Conservation (phyloP, 2,113 vertebrate genomes). For the Semnornis frantzii region DNA sequence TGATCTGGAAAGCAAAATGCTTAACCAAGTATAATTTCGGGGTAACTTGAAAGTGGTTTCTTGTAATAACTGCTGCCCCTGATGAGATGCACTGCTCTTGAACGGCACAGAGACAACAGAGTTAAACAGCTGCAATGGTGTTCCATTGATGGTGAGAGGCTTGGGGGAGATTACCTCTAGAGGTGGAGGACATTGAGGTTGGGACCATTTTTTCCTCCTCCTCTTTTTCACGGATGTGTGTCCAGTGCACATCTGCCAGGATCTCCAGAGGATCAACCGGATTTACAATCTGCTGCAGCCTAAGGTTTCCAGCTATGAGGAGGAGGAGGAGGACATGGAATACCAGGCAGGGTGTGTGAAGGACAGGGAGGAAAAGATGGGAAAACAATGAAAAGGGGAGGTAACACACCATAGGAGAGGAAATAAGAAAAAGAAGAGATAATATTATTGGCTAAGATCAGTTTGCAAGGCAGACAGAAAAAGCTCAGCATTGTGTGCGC, state of each 20-base stretch:
- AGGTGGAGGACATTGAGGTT: slow-evolving; percentile 80
- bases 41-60: background rate
- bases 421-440: slow-evolving; percentile 62
- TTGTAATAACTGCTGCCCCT: background rate
- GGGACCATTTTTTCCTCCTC: slow-evolving; percentile 78
- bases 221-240: slow-evolving; percentile 81
- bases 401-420: slow-evolving; percentile 56
- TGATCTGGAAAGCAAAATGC: slow-evolving; percentile 36
- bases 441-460: slow-evolving; percentile 56
- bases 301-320: slow-evolving; percentile 83
- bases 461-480: slow-evolving; percentile 44
- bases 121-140: background rate
- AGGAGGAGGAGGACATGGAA: background rate
- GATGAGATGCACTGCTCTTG: background rate
- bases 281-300: slow-evolving; percentile 83
- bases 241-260: slow-evolving; percentile 84
- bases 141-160: background rate
- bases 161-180: slow-evolving; percentile 87
- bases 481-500: background rate
- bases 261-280: slow-evolving; percentile 85
- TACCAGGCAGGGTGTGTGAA: background rate
- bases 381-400: slow-evolving; percentile 42
- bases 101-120: background rate
- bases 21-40: slow-evolving; percentile 12
- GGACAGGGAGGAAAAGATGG: slow-evolving; percentile 15